Evolutionary conservation across 2,888 invertebrate genomes (phyloP), one percentile per base, ranked within the genome.

Genomic region (Pycnomerus fuliginosus): DNA sequence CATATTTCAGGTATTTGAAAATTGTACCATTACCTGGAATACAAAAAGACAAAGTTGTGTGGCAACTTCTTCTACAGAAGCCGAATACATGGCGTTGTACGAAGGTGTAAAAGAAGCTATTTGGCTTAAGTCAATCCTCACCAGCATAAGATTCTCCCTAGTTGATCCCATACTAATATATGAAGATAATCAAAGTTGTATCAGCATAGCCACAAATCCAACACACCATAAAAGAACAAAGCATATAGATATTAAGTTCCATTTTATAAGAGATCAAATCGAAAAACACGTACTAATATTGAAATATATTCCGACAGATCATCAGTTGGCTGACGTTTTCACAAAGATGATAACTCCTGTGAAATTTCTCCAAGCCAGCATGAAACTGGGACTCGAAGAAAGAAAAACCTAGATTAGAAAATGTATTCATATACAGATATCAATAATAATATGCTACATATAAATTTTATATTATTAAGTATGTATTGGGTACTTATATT

Each of bases 11-110:
- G 56, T 15, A 46, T 55, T 48, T 61, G 61, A 35, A 48, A 52
- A 42, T 29, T 53, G 44, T 35, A 56, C 56, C 0, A 56, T 67
- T n/a, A 33, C 44, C 11, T 70, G 67, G 67, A 44, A 45, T 5
- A 60, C 64, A 10, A 60, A 53, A 34, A 60, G 53, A 38, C 67
- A 69, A 48, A 48, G 44, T 15, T 34, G 52, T 16, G 64, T 65
- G 3, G 56, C 64, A 0, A 30, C 64, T 1, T 66, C 67, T 13
- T 60, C 62, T 1, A 50, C 52, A 15, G 52, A 54, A 38, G 50
- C 54, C n/a, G 50, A 53, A 44, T 53, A 53, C 23, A 53, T 47
- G 23, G 39, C 44, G 23, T 16, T 50, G 57, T 40, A 34, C 16
- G 36, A 43, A 14, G 30, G 22, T 1, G 41, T 34, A 15, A 16